Base-by-base conservation (phyloP, 2,797 vertebrate species). In the Decapterus maruadsi region DNA sequence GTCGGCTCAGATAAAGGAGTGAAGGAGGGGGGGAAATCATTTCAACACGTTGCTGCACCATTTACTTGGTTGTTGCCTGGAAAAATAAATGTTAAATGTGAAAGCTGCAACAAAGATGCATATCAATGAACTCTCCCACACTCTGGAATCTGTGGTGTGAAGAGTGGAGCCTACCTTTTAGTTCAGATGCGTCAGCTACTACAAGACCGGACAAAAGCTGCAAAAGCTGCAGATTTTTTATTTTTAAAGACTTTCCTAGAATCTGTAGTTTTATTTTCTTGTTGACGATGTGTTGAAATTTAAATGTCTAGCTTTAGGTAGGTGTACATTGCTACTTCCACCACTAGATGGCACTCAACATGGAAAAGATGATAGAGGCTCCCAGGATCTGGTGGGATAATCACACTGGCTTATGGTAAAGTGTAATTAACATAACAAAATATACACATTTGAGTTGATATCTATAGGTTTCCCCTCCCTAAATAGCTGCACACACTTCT, bases 101-200 rank as follows among this genome's bases (percentile, higher is more conserved):
- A 42, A 83, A 74, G 69, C 88, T 86, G 79, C 81, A 80, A 85
- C 85, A 84, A 84, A 93, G 93, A 95, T 95, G 80, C 2, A 17
- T 94, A 95, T 95, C 94, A 77, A 53, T 46, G 61, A 94, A 95
- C 84, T 95, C 92, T 94, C 94, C 92, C 94, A 95, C 93, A 94
- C 88, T 90, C 70, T 64, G 56, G 19, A 65, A 34, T 63, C 48
- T 34, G 46, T 58, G 62, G 56, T 68, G 80, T 78, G 78, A 83
- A 79, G 64, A 76, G 67, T 65, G 14, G 1, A 26, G 26, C 26
- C 26, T 63, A 64, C 70, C 69, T 72, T 82, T 74, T 70, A 68
- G 87, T 80, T 80, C 80, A 29, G 58, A 87, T 57, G 55, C 72
- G 31, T 68, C 67, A 72, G 59, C 31, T 31, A 56, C 5, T 22